Conservation (phyloP, 1,140 invertebrate species). For the Mya arenaria region DNA sequence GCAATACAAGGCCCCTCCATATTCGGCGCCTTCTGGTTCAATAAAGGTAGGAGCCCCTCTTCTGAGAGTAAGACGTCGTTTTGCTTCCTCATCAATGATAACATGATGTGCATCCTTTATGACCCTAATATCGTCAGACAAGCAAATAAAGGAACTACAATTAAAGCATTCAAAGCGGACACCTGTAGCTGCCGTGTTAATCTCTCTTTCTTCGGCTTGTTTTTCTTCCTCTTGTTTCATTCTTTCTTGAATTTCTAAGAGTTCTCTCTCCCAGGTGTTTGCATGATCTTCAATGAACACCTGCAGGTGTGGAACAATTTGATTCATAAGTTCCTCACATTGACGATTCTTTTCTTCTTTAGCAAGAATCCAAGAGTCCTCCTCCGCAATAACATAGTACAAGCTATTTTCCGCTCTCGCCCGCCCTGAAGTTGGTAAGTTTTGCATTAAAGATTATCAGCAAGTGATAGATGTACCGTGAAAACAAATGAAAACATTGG, state of each 20-base stretch:
- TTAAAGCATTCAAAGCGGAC: constrained; percentile 62
- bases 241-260: constrained; percentile 57
- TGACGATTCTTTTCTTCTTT: constrained; percentile 70
- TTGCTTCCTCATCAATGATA: constrained; percentile 56
- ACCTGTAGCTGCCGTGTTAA: constrained; percentile 39
- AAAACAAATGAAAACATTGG: too few species aligned
- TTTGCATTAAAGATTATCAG: too few species aligned
- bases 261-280: constrained; percentile 37
- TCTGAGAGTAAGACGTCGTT: constrained; percentile 2
- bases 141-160: constrained; percentile 63
- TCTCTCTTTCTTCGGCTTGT: constrained; percentile 30
- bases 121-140: constrained; percentile 63
- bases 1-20: constrained; percentile 50
- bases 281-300: constrained; percentile 32
- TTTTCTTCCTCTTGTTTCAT: constrained; percentile 42
- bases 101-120: constrained; percentile 64
- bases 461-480: too few species aligned
- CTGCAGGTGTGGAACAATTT: constrained; percentile 59
- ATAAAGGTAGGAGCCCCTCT: constrained; percentile 16
- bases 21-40: constrained; percentile 42
- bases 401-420: constrained; percentile 64
- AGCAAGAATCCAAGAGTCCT: constrained; percentile 53
- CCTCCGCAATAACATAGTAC: constrained; percentile 62
- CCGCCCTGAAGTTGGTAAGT: too few species aligned
- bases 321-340: constrained; percentile 69